Conservation (phyloP, 2,888 invertebrate species). For the Dynastes tityus region DNA sequence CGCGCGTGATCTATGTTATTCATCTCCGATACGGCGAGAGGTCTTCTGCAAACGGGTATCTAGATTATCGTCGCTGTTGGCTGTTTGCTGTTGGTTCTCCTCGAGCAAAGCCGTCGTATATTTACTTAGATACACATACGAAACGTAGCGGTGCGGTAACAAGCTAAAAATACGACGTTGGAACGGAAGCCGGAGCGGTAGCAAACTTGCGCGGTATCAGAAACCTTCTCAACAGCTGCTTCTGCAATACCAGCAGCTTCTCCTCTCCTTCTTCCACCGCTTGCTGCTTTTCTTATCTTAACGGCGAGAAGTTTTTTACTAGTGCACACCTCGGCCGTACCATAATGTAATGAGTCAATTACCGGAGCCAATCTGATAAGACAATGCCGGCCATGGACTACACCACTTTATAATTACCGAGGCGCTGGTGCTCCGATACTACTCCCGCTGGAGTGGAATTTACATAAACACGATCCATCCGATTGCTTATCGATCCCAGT, state of each 20-base stretch:
- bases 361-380: constrained; percentile 68
- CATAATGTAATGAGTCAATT: constrained; percentile 70
- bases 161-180: constrained; percentile 62
- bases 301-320: constrained; percentile 69
- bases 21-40: constrained; percentile 57
- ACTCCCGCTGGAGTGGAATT: constrained; percentile 62
- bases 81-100: constrained; percentile 45
- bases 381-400: constrained; percentile 64
- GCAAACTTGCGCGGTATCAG: constrained; percentile 44
- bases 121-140: constrained; percentile 6
- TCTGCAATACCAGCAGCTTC: neutral
- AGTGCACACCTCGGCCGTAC: constrained; percentile 68
- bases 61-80: constrained; percentile 62
- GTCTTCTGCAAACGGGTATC: constrained; percentile 61
- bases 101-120: constrained; percentile 43
- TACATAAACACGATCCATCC: constrained; percentile 68
- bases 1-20: constrained; percentile 54
- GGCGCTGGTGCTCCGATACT: constrained; percentile 62
- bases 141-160: constrained; percentile 59
- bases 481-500: constrained; percentile 65
- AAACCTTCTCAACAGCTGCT: neutral
- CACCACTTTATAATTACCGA: constrained; percentile 68
- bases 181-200: constrained; percentile 56
- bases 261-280: neutral
- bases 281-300: constrained; percentile 62